Evolutionary conservation across 2,888 invertebrate genomes (phyloP).

Genomic region (Ectemnius cavifrons): DNA sequence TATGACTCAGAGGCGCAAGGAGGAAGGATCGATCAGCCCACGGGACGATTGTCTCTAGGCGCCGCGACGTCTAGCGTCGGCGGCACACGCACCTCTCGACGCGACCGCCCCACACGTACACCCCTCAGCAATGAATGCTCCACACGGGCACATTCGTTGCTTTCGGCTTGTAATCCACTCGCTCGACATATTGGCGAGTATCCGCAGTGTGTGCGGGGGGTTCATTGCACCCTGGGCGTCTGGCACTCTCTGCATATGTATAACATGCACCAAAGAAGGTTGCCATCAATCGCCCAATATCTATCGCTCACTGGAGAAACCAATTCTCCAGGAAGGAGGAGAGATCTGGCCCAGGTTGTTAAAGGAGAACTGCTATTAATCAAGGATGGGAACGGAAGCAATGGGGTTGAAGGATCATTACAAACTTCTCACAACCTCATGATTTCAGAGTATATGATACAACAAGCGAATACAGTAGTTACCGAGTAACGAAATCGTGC

Average conservation of each 20-base stretch:
- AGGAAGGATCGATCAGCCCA: slow-evolving; percentile 75
- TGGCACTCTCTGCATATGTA: no score
- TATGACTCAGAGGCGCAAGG: slow-evolving; percentile 72
- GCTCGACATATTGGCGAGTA: slow-evolving; percentile 47
- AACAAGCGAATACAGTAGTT: not conserved
- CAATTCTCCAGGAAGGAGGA: no score
- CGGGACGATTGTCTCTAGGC: slow-evolving; percentile 74
- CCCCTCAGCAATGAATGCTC: slow-evolving; percentile 18
- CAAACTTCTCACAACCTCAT: not conserved
- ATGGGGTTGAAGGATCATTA: not conserved
- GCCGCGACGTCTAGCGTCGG: slow-evolving; percentile 75
- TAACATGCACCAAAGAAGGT: no score
- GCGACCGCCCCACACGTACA: slow-evolving; percentile 26
- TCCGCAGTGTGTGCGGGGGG: slow-evolving; percentile 28
- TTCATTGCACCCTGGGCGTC: slow-evolving; percentile 50
- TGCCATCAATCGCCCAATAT: no score
- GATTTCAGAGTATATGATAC: not conserved
- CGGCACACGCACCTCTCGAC: slow-evolving; percentile 60
- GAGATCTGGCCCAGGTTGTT: no score
- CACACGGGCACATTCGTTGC: slow-evolving; percentile 47
- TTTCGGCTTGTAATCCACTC: slow-evolving; percentile 65
- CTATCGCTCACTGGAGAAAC: no score
- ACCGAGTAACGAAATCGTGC: not conserved
- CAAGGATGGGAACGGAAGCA: not conserved
- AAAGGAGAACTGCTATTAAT: not conserved